phyloP scores from a whole-genome alignment of 1,140 invertebrate genomes.

The Drosophila asahinai region DNA sequence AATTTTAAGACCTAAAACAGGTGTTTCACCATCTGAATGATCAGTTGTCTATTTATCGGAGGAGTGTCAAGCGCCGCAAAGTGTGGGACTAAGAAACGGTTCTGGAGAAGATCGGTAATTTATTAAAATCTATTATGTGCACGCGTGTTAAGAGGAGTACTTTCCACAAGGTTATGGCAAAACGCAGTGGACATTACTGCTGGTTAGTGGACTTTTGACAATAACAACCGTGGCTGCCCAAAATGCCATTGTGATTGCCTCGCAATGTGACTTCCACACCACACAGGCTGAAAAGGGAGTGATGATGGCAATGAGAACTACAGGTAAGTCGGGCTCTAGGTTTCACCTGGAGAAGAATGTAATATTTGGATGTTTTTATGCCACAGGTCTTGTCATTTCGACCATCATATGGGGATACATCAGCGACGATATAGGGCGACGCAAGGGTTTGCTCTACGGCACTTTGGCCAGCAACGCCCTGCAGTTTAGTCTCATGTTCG shows the following conservation, averaged over 20 bases:
- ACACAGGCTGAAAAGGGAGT: conserved; percentile 74
- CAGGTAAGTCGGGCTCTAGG: conserved; percentile 52
- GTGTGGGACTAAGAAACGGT: conserved; percentile 66
- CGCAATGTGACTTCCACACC: conserved; percentile 85
- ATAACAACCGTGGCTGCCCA: conserved; percentile 73
- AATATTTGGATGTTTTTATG: not conserved
- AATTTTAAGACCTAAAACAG: conserved; percentile 44
- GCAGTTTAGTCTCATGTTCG: conserved; percentile 85
- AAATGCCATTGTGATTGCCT: conserved; percentile 72
- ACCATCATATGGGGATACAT: conserved; percentile 86
- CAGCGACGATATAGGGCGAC: conserved; percentile 86
- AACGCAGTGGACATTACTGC: conserved; percentile 86
- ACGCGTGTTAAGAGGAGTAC: not conserved
- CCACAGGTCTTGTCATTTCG: conserved; percentile 74
- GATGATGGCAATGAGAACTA: conserved; percentile 85
- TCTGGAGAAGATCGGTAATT: conserved; percentile 65
- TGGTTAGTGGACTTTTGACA: conserved; percentile 78
- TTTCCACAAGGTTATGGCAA: conserved; percentile 86
- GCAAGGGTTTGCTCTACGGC: conserved; percentile 85
- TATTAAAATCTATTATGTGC: not conserved
- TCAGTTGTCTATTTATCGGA: conserved; percentile 42
- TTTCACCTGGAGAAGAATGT: conserved; percentile 1
- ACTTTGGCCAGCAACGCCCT: conserved; percentile 62
- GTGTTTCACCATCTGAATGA: conserved; percentile 30
- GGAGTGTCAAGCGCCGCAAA: conserved; percentile 25